Evolutionary conservation across 2,113 vertebrate species (phyloP).

Genomic region (Tringa solitaria): DNA sequence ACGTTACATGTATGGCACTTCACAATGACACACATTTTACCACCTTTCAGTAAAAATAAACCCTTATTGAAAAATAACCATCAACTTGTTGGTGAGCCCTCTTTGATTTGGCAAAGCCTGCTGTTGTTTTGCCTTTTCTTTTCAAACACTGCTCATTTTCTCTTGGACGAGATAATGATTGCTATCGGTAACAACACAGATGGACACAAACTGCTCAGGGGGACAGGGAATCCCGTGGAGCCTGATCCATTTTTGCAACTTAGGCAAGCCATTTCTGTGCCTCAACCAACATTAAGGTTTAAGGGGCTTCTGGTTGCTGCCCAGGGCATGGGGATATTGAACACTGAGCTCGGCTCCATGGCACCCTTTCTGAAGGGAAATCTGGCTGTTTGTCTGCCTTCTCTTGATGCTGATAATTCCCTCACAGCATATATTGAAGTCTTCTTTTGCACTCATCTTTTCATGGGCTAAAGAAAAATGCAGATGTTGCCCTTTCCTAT

Average conservation of each 20-base stretch:
- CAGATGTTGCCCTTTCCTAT: neutral
- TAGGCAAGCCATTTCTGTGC: neutral
- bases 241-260: neutral
- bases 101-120: neutral
- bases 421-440: neutral
- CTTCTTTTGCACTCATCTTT: neutral
- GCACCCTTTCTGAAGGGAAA: neutral
- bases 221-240: constrained; percentile 21
- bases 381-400: neutral
- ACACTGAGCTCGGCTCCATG: neutral
- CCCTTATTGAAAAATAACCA: neutral
- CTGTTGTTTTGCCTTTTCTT: constrained; percentile 1
- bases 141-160: constrained; percentile 8
- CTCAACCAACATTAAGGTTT: neutral
- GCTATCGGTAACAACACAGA: neutral
- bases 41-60: neutral
- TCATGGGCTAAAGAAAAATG: neutral
- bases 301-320: neutral
- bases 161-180: constrained; percentile 11
- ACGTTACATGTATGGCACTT: neutral
- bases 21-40: neutral
- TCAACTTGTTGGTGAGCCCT: neutral
- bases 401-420: neutral
- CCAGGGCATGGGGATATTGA: neutral
- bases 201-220: neutral